Conservation (phyloP, 2,888 invertebrate genomes). For the Drosophila rubida region DNA sequence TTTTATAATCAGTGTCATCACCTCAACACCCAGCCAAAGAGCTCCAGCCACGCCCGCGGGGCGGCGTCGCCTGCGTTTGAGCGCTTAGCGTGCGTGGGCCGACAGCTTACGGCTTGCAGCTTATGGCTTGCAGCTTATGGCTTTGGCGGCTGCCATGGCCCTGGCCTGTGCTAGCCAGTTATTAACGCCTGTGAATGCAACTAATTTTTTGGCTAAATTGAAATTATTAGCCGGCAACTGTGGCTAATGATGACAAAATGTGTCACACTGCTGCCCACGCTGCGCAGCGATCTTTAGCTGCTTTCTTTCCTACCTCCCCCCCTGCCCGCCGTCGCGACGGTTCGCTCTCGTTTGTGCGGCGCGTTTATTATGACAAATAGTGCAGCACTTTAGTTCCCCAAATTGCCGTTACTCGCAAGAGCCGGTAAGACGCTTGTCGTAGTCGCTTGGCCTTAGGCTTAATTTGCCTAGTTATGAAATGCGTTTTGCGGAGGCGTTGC, state of each 20-base stretch:
- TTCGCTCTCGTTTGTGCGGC: conserved; percentile 42
- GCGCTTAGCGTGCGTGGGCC: conserved; percentile 58
- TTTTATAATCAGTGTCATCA: conserved; percentile 77
- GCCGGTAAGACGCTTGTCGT: conserved; percentile 61
- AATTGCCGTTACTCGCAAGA: conserved; percentile 72
- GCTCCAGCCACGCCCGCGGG: conserved; percentile 43
- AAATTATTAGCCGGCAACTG: conserved; percentile 80
- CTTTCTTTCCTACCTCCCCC: conserved; percentile 55
- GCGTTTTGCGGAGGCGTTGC: conserved; percentile 68
- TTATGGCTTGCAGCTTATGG: conserved; percentile 19
- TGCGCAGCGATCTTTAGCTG: conserved; percentile 16
- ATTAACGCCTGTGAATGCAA: conserved; percentile 50
- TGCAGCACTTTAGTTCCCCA: conserved; percentile 68
- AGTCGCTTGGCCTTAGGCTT: conserved; percentile 68
- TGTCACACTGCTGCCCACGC: conserved; percentile 80
- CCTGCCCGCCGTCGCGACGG: conserved; percentile 7
- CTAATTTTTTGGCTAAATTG: conserved; percentile 75
- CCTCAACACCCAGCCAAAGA: conserved; percentile 59
- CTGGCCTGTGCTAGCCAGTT: conserved; percentile 41
- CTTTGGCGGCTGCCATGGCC: conserved; percentile 26
- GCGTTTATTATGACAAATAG: conserved; percentile 81
- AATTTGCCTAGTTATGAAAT: conserved; percentile 78
- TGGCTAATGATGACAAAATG: conserved; percentile 82
- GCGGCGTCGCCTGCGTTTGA: conserved; percentile 34
- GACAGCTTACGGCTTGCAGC: conserved; percentile 57